Evolutionary conservation across 2,113 vertebrate species (phyloP).

Genomic region (Pterocles burchelli): DNA sequence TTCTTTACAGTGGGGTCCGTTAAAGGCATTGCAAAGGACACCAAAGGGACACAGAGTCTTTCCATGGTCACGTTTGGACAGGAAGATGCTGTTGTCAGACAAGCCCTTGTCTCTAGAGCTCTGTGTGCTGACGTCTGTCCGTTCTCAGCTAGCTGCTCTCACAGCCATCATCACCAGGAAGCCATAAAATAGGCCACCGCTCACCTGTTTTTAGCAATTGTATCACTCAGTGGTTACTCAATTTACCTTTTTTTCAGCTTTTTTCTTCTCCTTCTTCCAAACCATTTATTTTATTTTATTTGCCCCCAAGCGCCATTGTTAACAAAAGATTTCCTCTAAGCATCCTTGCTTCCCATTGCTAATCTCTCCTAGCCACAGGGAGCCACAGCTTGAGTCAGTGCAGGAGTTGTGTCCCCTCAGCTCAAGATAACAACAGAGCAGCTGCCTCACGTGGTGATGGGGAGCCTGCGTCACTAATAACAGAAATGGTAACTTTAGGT

Average conservation of each 20-base stretch:
- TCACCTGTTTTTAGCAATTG: background rate
- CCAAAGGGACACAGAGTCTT: background rate
- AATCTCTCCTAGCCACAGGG: background rate
- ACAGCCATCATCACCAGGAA: rapidly evolving
- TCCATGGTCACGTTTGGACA: background rate
- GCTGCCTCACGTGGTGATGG: background rate
- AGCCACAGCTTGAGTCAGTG: background rate
- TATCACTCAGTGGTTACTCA: background rate
- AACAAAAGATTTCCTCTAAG: background rate
- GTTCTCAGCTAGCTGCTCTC: background rate
- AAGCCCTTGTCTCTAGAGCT: background rate
- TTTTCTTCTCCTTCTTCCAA: background rate
- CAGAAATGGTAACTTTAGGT: background rate
- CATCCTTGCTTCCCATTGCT: background rate
- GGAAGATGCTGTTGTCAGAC: background rate
- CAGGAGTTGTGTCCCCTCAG: background rate
- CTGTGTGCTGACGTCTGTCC: background rate
- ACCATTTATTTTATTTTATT: background rate
- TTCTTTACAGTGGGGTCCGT: rapidly evolving
- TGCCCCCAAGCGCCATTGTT: background rate
- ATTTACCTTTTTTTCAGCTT: background rate
- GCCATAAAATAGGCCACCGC: background rate
- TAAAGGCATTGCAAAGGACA: background rate
- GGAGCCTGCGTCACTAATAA: background rate
- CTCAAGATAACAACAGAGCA: background rate